Conservation (phyloP, 2,888 invertebrate genomes). For the Erebia ligea region DNA sequence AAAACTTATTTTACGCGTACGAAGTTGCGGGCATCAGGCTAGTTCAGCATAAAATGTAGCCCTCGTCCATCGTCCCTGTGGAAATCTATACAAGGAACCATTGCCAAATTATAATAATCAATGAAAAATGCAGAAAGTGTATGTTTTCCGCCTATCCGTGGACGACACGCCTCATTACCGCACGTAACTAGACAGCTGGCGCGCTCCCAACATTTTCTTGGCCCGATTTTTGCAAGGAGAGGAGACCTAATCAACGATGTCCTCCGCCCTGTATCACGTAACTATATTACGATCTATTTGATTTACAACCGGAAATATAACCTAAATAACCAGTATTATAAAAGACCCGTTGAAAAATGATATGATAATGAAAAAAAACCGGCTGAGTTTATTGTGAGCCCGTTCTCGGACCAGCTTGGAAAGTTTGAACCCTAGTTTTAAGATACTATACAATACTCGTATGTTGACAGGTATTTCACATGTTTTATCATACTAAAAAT, state of each 20-base stretch:
- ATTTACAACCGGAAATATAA: background rate
- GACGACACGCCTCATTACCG: background rate
- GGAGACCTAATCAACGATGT: background rate
- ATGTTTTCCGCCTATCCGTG: background rate
- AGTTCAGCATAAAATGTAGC: background rate
- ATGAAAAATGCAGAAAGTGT: no score
- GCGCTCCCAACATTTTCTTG: conserved; percentile 6
- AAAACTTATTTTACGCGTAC: no score
- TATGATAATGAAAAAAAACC: no score
- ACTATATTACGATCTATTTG: background rate
- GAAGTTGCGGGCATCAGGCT: background rate
- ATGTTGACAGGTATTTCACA: no score
- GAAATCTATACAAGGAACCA: no score
- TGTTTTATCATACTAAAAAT: no score
- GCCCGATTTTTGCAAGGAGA: conserved; percentile 5
- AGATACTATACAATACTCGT: no score
- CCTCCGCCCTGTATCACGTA: background rate
- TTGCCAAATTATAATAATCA: no score
- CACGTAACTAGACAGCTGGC: background rate
- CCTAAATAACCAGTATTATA: background rate
- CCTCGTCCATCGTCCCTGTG: background rate
- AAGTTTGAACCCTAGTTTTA: no score
- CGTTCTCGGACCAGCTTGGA: no score
- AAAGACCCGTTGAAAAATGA: no score
- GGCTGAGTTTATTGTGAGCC: no score